phyloP scores from a whole-genome alignment of 2,797 vertebrate genomes.

The Pyrocephalus nanus region DNA sequence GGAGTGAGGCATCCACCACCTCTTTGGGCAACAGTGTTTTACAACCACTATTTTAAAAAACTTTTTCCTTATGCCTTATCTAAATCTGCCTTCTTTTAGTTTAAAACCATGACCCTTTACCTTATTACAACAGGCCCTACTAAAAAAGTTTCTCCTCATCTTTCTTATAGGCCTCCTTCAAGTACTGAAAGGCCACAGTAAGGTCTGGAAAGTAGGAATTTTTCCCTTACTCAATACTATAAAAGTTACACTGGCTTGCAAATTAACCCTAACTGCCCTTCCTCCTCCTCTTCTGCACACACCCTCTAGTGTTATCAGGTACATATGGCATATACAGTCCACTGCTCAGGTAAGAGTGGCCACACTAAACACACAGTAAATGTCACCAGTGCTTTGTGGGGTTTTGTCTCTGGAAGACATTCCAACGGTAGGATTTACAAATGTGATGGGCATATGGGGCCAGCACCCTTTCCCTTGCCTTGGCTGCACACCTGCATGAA shows the following conservation, averaged over 20 bases:
- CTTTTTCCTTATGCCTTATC: neutral
- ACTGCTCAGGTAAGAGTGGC: neutral
- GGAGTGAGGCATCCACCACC: no score
- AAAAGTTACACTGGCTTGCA: neutral
- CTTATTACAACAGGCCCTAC: rapidly evolving
- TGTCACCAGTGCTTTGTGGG: neutral
- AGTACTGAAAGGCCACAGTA: neutral
- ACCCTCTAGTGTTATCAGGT: neutral
- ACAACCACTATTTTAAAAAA: neutral
- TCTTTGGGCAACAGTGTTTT: neutral
- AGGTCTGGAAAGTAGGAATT: neutral
- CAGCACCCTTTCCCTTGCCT: neutral
- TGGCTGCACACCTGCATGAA: constrained; percentile 49
- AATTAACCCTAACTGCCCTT: neutral
- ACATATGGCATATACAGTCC: rapidly evolving
- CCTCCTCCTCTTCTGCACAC: neutral
- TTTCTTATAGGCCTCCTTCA: neutral
- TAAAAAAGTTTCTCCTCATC: neutral
- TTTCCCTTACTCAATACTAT: neutral
- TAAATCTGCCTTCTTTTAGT: neutral
- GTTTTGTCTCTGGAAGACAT: neutral
- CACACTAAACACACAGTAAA: neutral
- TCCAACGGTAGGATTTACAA: neutral
- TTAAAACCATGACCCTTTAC: neutral
- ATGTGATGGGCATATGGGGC: neutral